These are phyloP conservation scores for Telmatherina bonti DNA, from an alignment of 2,797 vertebrate genomes.

Conservation along the genomic window DNA sequence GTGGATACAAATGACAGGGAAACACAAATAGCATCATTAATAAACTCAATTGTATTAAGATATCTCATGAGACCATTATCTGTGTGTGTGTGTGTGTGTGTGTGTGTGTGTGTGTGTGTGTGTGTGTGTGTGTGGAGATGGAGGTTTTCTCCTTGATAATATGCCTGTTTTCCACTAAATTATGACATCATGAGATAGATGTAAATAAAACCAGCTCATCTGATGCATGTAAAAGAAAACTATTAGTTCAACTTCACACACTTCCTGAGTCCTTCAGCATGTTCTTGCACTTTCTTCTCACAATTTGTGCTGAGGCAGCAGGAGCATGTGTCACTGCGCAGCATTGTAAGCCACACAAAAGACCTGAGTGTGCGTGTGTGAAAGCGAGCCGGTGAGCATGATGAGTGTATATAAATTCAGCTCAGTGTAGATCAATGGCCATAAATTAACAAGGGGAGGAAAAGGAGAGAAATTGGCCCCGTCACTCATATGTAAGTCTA, in stretches of 20 bases:
- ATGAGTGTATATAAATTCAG: slow-evolving; percentile 81
- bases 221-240: slow-evolving; percentile 5
- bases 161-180: slow-evolving; percentile 16
- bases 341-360: slow-evolving; percentile 71
- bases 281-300: slow-evolving; percentile 64
- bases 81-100: no score
- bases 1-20: slow-evolving; percentile 29
- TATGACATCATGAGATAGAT: slow-evolving; percentile 15
- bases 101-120: not conserved
- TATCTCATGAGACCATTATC: not conserved
- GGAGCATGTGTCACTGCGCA: slow-evolving; percentile 59
- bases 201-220: slow-evolving; percentile 24
- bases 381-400: slow-evolving; percentile 54
- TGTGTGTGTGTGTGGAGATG: no score
- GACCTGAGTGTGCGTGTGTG: slow-evolving; percentile 28
- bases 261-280: slow-evolving; percentile 59
- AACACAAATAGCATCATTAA: slow-evolving; percentile 19
- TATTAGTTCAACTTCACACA: slow-evolving; percentile 50
- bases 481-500: slow-evolving; percentile 80
- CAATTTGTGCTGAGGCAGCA: slow-evolving; percentile 76
- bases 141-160: not conserved
- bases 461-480: slow-evolving; percentile 78
- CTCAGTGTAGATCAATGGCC: slow-evolving; percentile 77
- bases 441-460: slow-evolving; percentile 80
- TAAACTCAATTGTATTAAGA: not conserved